Evolutionary conservation across 2,888 invertebrate species (phyloP).

Genomic region (Onchidella celtica): DNA sequence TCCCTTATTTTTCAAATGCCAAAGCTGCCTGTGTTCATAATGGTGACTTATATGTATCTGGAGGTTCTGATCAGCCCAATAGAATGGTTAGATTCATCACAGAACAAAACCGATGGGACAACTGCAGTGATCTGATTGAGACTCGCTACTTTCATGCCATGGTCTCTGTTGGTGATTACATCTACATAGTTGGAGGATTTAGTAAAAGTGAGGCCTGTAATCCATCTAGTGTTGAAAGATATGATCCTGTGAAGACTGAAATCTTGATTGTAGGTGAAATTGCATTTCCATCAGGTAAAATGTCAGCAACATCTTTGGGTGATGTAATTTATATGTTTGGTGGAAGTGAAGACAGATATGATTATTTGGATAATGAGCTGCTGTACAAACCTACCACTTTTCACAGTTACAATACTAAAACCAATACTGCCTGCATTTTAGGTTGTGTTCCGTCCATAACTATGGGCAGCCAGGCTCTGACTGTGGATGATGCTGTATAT

Average conservation of each 20-base stretch:
- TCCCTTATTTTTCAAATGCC: constrained; percentile 58
- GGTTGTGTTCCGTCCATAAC: constrained; percentile 49
- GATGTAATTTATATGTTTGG: constrained; percentile 57
- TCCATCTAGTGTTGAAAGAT: constrained; percentile 51
- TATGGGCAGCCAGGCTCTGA: constrained; percentile 55
- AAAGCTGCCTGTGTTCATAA: constrained; percentile 57
- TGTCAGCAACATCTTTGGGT: constrained; percentile 52
- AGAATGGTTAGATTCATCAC: constrained; percentile 54
- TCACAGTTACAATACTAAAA: constrained; percentile 55
- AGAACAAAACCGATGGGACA: constrained; percentile 55
- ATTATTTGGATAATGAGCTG: constrained; percentile 49
- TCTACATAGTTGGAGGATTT: constrained; percentile 55
- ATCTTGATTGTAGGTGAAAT: constrained; percentile 53
- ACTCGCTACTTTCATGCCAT: constrained; percentile 54
- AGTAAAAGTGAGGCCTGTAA: constrained; percentile 46
- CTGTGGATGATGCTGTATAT: constrained; percentile 54
- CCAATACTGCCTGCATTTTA: constrained; percentile 47
- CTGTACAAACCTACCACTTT: constrained; percentile 49
- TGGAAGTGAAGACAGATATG: constrained; percentile 52
- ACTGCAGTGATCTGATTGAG: constrained; percentile 50
- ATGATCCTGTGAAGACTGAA: constrained; percentile 38
- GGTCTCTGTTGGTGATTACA: constrained; percentile 49
- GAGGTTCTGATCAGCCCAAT: constrained; percentile 53
- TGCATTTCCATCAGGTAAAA: constrained; percentile 50
- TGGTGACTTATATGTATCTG: constrained; percentile 58